phyloP scores from a whole-genome alignment of 92 coral and sea anemone genomes.

The Parazoanthus atlanticus region DNA sequence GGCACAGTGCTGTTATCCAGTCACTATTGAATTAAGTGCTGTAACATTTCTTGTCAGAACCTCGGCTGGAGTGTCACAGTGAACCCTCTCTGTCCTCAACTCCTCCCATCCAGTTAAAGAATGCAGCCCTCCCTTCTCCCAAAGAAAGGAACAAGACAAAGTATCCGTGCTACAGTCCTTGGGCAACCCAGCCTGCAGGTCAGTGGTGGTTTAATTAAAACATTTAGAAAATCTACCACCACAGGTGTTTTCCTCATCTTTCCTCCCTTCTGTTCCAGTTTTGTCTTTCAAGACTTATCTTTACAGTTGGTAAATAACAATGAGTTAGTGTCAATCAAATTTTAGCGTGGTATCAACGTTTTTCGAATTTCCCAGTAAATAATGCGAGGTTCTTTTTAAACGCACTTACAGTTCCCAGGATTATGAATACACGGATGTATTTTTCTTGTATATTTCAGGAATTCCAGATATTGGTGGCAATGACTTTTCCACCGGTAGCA shows the following conservation, averaged over 20 bases:
- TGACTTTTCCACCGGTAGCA: constrained; percentile 51
- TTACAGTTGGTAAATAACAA: neutral
- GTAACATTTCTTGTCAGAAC: constrained; percentile 51
- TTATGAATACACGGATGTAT: neutral
- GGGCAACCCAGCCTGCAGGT: constrained; percentile 87
- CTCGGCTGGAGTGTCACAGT: constrained; percentile 55
- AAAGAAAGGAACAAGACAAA: constrained; percentile 66
- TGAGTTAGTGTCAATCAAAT: neutral
- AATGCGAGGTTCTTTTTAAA: neutral
- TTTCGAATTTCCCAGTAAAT: no score
- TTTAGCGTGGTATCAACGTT: no score
- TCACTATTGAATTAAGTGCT: neutral
- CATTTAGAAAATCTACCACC: no score
- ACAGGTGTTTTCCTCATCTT: neutral
- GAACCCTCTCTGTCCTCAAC: constrained; percentile 51
- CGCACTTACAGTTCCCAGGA: neutral
- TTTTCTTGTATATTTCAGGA: constrained; percentile 43
- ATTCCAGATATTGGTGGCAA: constrained; percentile 77
- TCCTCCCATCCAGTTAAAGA: constrained; percentile 35
- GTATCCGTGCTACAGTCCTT: constrained; percentile 81
- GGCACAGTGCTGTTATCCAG: neutral
- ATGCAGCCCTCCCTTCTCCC: constrained; percentile 55
- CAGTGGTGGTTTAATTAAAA: no score
- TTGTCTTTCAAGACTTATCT: neutral
- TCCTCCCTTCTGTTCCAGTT: no score